Percentiles rank a stretch among this genome's conserved stretches.
Evolutionary conservation across 2,797 vertebrate genomes (phyloP).

Genomic region (Buceros bicornis): DNA sequence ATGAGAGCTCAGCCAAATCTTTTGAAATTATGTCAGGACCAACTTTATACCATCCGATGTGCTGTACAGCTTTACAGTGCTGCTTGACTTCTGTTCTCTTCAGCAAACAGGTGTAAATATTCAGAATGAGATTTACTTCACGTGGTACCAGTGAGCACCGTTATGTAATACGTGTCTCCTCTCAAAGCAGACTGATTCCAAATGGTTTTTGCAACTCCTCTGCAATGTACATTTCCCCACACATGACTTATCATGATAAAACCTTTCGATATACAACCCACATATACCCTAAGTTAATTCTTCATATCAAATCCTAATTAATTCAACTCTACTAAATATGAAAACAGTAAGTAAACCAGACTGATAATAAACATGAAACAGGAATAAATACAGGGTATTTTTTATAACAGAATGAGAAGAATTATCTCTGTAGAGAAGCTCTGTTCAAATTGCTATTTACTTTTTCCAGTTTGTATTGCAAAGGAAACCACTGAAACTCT

Average conservation of each 20-base stretch:
- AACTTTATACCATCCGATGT: neutral
- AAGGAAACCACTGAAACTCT: neutral
- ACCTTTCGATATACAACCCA: neutral
- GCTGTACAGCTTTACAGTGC: neutral
- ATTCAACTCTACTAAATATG: neutral
- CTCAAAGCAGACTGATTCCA: neutral
- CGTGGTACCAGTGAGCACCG: neutral
- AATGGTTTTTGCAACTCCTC: neutral
- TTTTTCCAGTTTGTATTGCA: neutral
- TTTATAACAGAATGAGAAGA: neutral
- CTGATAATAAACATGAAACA: neutral
- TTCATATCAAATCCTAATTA: neutral
- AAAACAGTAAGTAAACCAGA: neutral
- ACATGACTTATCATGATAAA: fast-evolving
- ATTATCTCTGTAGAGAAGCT: neutral
- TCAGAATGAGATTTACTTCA: neutral
- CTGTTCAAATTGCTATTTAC: neutral
- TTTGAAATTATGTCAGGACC: neutral
- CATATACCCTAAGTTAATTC: neutral
- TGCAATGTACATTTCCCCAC: neutral
- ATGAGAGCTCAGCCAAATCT: neutral
- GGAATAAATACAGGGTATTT: neutral
- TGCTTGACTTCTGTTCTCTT: neutral
- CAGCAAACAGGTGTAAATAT: neutral
- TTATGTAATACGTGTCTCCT: fast-evolving